Conservation (phyloP, 1,140 invertebrate genomes). For the Akabosia matsudoensis region DNA sequence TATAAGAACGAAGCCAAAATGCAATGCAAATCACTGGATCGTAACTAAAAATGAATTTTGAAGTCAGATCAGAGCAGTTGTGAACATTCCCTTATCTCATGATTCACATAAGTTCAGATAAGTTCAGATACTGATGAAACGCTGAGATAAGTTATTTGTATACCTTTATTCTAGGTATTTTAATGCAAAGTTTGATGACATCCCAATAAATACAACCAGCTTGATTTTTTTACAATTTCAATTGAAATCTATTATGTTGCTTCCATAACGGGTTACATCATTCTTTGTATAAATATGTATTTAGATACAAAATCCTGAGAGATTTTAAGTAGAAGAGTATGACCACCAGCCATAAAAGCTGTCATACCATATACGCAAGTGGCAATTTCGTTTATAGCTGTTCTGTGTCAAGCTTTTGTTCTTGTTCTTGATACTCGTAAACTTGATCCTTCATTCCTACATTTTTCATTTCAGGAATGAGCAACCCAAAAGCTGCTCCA, state of each 20-base stretch:
- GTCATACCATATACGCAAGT: background rate
- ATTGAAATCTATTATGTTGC: background rate
- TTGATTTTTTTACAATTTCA: too few relatives aligned
- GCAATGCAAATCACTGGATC: background rate
- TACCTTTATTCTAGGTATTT: too few relatives aligned
- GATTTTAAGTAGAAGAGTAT: too few relatives aligned
- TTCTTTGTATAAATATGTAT: background rate
- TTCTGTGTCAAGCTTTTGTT: background rate
- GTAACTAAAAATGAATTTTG: too few relatives aligned
- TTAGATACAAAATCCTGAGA: background rate
- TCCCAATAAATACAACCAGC: too few relatives aligned
- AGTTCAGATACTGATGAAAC: too few relatives aligned
- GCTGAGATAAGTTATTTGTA: too few relatives aligned
- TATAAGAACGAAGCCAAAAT: background rate
- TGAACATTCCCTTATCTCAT: too few relatives aligned
- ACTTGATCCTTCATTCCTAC: constrained; percentile 27
- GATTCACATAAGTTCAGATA: too few relatives aligned
- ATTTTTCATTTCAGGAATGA: constrained; percentile 41
- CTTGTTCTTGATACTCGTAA: background rate
- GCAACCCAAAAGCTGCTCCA: constrained; percentile 10
- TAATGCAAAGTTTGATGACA: too few relatives aligned
- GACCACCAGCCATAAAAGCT: background rate
- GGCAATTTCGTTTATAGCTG: background rate
- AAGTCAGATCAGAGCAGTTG: too few relatives aligned
- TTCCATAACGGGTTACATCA: background rate